phyloP scores from a whole-genome alignment of 2,888 invertebrate genomes.

The Amiota communis region DNA sequence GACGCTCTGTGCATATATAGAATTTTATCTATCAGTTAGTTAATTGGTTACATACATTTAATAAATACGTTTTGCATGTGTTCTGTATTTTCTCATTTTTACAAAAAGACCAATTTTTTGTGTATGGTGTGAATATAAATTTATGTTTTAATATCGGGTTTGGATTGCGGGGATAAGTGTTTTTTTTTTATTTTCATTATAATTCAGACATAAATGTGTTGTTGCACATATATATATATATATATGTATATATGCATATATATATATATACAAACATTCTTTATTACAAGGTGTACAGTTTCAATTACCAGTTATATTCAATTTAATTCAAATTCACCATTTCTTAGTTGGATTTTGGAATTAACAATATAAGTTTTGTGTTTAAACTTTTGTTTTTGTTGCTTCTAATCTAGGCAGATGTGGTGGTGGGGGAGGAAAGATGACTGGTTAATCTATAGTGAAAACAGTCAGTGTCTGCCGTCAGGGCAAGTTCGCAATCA shows the following conservation, averaged over 20 bases:
- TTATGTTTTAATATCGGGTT: constrained; percentile 22
- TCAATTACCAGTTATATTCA: neutral
- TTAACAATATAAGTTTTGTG: constrained; percentile 17
- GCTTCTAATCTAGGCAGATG: neutral
- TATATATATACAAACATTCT: neutral
- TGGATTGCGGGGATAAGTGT: neutral
- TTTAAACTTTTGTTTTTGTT: constrained; percentile 11
- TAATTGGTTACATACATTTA: constrained; percentile 13
- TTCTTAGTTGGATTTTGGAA: constrained; percentile 15
- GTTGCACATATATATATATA: neutral
- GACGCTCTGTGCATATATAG: neutral
- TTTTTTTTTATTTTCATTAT: constrained; percentile 20
- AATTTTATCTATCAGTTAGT: constrained; percentile 16
- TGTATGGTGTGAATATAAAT: constrained; percentile 23
- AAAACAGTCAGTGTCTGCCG: neutral
- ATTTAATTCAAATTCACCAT: neutral
- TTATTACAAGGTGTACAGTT: constrained; percentile 21
- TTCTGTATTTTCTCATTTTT: constrained; percentile 23
- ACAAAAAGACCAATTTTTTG: constrained; percentile 39
- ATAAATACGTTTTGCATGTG: neutral
- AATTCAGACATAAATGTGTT: constrained; percentile 20
- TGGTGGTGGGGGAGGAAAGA: neutral
- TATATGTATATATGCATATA: neutral
- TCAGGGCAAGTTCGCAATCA: constrained; percentile 36
- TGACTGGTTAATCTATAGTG: neutral